Conservation (phyloP, 2,797 vertebrate genomes). For the Hybognathus amarus region DNA sequence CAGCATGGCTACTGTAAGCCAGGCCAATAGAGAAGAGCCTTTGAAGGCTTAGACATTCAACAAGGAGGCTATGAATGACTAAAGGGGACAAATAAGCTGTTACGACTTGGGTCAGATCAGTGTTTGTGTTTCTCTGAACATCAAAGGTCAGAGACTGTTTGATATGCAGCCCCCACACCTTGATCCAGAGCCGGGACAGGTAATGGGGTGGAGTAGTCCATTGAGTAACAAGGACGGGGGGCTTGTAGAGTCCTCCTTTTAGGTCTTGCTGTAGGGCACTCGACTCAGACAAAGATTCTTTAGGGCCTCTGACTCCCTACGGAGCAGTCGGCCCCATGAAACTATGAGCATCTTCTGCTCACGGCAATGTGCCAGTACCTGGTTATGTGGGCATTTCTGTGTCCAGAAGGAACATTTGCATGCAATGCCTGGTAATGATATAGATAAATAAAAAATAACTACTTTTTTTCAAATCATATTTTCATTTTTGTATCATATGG, state of each 20-base stretch:
- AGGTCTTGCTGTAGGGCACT: slow-evolving; percentile 75
- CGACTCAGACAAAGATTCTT: slow-evolving; percentile 77
- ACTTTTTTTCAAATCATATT: not conserved
- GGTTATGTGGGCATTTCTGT: not conserved
- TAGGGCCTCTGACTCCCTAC: slow-evolving; percentile 73
- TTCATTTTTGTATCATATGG: not conserved
- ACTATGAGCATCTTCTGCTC: slow-evolving; percentile 56
- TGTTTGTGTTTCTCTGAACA: slow-evolving; percentile 84
- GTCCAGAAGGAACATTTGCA: not conserved
- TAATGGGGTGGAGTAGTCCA: slow-evolving; percentile 78
- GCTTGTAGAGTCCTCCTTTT: slow-evolving; percentile 66
- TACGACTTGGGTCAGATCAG: slow-evolving; percentile 82
- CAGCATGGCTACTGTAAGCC: slow-evolving; percentile 79
- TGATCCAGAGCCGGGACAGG: slow-evolving; percentile 78
- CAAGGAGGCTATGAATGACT: slow-evolving; percentile 82
- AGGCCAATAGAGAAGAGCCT: slow-evolving; percentile 70
- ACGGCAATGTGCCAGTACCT: not conserved
- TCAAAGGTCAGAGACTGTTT: slow-evolving; percentile 81
- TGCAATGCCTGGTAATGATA: not conserved
- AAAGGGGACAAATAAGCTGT: slow-evolving; percentile 87
- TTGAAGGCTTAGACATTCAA: slow-evolving; percentile 85
- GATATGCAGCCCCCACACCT: slow-evolving; percentile 85
- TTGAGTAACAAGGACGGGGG: slow-evolving; percentile 71
- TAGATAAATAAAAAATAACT: not conserved
- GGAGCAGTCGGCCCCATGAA: slow-evolving; percentile 67